Conservation (phyloP, 2,888 invertebrate species). For the Machimus rusticus region DNA sequence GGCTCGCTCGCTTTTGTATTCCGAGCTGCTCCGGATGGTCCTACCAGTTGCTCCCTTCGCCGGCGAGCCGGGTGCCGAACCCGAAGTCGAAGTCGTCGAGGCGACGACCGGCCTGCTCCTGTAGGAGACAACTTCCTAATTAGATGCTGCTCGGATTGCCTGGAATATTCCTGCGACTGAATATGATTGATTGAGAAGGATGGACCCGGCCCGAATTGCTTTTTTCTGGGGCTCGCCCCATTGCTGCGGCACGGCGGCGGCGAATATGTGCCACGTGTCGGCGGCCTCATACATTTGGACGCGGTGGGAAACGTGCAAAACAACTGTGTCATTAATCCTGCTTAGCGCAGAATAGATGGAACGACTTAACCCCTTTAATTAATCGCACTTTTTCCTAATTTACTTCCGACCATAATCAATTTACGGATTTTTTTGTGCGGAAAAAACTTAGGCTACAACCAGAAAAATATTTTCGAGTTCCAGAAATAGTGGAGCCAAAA, state of each 20-base stretch:
- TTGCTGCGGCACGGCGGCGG: background rate
- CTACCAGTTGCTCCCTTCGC: slow-evolving; percentile 23
- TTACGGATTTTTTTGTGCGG: background rate
- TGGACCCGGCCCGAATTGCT: background rate
- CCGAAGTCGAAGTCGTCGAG: background rate
- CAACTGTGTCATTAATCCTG: slow-evolving; percentile 9
- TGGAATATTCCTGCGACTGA: slow-evolving; percentile 17
- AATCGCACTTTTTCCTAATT: slow-evolving; percentile 1
- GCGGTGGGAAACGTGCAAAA: background rate
- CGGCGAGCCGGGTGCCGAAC: background rate
- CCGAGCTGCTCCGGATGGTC: background rate
- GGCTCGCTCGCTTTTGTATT: slow-evolving; percentile 6
- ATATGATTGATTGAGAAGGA: slow-evolving; percentile 39
- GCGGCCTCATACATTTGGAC: background rate
- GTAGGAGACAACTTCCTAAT: slow-evolving; percentile 35
- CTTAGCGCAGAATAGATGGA: background rate
- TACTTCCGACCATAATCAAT: background rate
- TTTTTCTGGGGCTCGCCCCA: background rate
- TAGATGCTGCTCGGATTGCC: slow-evolving; percentile 22
- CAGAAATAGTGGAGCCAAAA: background rate
- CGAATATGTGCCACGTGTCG: background rate
- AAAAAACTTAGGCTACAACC: background rate
- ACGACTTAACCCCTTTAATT: slow-evolving; percentile 15
- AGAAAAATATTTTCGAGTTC: background rate
- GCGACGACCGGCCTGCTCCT: slow-evolving; percentile 14